A percentile compares a stretch with the other conserved stretches of the same genome.
Conservation (phyloP, 92 coral and sea anemone species). For the Parazoanthus darwini region DNA sequence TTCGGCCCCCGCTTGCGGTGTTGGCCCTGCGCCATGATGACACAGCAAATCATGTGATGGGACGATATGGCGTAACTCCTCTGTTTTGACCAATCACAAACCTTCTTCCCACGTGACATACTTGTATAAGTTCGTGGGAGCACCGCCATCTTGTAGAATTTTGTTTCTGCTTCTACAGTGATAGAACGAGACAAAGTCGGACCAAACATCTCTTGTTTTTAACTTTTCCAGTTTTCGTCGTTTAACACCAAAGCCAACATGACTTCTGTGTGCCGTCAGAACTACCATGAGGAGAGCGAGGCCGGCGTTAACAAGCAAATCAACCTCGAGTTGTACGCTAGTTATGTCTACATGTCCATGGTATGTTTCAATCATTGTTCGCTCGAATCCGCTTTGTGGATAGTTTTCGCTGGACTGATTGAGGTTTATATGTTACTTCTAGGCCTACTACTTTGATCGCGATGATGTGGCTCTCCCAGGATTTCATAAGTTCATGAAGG, state of each 20-base stretch:
- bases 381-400: not conserved
- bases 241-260: slow-evolving; percentile 33
- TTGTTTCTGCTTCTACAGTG: slow-evolving; percentile 99
- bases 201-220: slow-evolving; percentile 6
- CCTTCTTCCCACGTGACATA: slow-evolving; percentile 19
- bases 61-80: not conserved
- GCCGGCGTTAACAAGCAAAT: slow-evolving; percentile 99
- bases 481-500: slow-evolving; percentile 90
- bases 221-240: slow-evolving; percentile 13
- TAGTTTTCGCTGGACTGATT: not conserved
- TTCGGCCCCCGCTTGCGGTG: not conserved
- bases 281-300: slow-evolving; percentile 92
- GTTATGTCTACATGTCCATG: slow-evolving; percentile 93
- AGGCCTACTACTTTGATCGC: slow-evolving; percentile 95
- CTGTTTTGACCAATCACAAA: slow-evolving; percentile 1
- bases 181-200: slow-evolving; percentile 82
- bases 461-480: slow-evolving; percentile 97
- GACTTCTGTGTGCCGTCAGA: slow-evolving; percentile 84
- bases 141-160: slow-evolving; percentile 56
- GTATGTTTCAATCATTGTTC: slow-evolving; percentile 22
- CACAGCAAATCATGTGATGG: slow-evolving; percentile 34
- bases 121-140: not conserved
- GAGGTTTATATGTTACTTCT: not conserved
- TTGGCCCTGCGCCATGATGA: slow-evolving; percentile 35
- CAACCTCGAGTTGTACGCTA: slow-evolving; percentile 99